Conservation (phyloP, 2,113 vertebrate species). For the Salvelinus namaycush region DNA sequence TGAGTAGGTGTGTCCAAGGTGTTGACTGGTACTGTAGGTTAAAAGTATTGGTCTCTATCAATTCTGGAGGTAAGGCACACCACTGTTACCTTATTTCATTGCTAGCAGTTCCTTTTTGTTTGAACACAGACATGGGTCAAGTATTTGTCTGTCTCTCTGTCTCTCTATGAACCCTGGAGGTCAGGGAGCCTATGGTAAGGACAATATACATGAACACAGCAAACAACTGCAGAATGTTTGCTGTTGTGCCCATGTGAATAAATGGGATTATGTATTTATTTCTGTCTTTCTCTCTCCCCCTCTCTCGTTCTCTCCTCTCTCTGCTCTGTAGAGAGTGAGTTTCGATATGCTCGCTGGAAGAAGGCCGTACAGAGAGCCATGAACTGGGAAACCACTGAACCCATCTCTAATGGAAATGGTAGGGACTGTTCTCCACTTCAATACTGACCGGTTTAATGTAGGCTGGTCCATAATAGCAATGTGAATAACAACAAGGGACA, state of each 20-base stretch:
- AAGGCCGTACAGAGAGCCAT: slow-evolving; percentile 89
- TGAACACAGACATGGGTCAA: too few relatives aligned
- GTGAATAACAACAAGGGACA: neutral
- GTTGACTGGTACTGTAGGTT: too few relatives aligned
- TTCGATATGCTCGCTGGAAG: slow-evolving; percentile 89
- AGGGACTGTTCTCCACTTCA: neutral
- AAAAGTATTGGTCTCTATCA: slow-evolving; percentile 63
- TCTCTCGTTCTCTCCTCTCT: neutral
- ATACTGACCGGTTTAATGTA: neutral
- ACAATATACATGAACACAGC: too few relatives aligned
- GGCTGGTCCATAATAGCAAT: neutral
- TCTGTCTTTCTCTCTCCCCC: neutral
- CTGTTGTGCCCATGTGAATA: neutral
- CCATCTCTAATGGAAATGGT: slow-evolving; percentile 58
- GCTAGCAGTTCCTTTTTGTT: neutral
- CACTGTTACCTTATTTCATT: neutral
- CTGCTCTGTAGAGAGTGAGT: slow-evolving; percentile 83
- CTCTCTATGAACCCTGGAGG: neutral
- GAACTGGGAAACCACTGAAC: slow-evolving; percentile 85
- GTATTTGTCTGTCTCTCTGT: neutral
- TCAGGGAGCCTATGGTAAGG: too few relatives aligned
- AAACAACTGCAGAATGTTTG: neutral
- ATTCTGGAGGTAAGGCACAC: slow-evolving; percentile 76
- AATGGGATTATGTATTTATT: neutral
- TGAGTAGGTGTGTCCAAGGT: too few relatives aligned